Base-by-base conservation (phyloP, 2,113 vertebrate genomes). In the Podarcis raffonei region DNA sequence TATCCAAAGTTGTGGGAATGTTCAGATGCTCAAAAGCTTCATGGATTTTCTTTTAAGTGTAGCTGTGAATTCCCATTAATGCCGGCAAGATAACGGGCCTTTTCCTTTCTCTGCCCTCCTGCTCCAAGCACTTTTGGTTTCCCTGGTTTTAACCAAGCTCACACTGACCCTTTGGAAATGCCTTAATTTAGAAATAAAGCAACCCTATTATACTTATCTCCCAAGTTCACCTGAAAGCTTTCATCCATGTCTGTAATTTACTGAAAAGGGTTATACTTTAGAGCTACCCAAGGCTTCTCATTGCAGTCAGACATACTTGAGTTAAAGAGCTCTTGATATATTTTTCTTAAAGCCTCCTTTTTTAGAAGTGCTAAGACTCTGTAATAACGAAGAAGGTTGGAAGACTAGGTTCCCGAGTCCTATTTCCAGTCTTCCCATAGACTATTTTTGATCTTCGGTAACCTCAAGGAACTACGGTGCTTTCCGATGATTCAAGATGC, bases 101-200 rank as follows among this genome's bases (percentile, higher is more conserved):
- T 77, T 82, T 37, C 13, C 30, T 75, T 81, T 35, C 27, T 30
- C 23, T 57, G 3, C 32, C 13, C 53, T 39, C 65, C n/a, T 12
- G 42, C 66, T 20, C 4, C n/a, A n/a, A 77, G 27, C 13, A n/a
- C 6, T 76, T 80, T 62, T 39, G 32, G 57, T 79, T 69, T 68
- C 53, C 75, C 81, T 32, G 20, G 42, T 32, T 87, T 79, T 48
- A 42, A 83, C 42, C 62, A 69, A 71, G 48, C 27, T 90, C 62
- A 25, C 25, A 22, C 48, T 78, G 79, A 83, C 74, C 85, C 80
- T 59, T 75, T 87, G 85, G 65, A 87, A 81, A 84, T 65, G 66
- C 85, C 74, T 90, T 87, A 84, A 78, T 83, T 90, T 79, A 84
- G 81, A 90, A 90, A 79, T 83, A 72, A 90, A 90, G 62, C 48